These are phyloP conservation scores for Butorides virescens DNA, from an alignment of 2,113 vertebrate genomes.

Conservation along the genomic window DNA sequence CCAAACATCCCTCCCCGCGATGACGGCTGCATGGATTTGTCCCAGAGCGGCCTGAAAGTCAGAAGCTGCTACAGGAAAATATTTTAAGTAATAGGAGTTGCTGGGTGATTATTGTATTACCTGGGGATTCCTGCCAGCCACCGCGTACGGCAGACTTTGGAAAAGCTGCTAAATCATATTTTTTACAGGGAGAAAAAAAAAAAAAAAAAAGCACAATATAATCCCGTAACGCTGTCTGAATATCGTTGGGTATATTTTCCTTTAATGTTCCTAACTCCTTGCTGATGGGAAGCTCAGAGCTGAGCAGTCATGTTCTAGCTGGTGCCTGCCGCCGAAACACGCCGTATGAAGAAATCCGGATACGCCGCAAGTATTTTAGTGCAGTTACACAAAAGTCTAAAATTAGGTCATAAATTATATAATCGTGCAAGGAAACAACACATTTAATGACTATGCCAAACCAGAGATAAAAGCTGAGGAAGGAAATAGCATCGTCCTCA, in stretches of 20 bases:
- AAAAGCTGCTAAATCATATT: background rate
- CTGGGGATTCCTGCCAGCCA: background rate
- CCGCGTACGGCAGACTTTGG: fast-evolving
- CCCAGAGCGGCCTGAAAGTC: background rate
- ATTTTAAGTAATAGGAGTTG: background rate
- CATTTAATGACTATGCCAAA: constrained; percentile 59
- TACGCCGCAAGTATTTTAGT: background rate
- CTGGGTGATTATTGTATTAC: background rate
- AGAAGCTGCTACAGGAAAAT: background rate
- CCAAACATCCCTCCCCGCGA: background rate
- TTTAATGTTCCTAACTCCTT: background rate
- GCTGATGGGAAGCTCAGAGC: background rate
- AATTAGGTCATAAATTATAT: constrained; percentile 69
- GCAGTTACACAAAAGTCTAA: background rate
- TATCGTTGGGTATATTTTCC: background rate
- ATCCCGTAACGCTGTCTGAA: background rate
- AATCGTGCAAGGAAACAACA: constrained; percentile 57
- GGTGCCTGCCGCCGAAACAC: background rate
- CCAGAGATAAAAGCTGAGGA: constrained; percentile 61
- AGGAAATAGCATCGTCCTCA: constrained; percentile 65
- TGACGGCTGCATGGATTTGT: background rate
- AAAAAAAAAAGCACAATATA: background rate
- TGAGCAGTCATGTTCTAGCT: background rate
- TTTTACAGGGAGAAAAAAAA: background rate
- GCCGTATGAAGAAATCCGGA: background rate